phyloP scores from a whole-genome alignment of 1,140 invertebrate species.

The Arion vulgaris region DNA sequence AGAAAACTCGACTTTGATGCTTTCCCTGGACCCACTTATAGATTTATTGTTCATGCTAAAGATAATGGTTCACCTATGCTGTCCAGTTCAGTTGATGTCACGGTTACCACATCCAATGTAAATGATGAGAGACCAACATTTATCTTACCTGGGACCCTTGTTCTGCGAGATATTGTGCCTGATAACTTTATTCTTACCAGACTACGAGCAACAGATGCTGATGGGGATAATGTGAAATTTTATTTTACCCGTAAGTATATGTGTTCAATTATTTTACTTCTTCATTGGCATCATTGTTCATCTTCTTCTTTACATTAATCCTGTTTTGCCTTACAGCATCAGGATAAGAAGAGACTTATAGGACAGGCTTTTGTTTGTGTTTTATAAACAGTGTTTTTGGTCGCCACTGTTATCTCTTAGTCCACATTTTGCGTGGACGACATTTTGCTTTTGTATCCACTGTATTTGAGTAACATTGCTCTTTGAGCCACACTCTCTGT shows the following conservation, averaged over 20 bases:
- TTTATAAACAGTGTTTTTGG: too few relatives aligned
- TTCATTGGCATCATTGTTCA: too few relatives aligned
- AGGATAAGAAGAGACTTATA: too few relatives aligned
- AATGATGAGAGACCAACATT: conserved; percentile 69
- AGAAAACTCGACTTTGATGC: conserved; percentile 38
- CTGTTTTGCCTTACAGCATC: too few relatives aligned
- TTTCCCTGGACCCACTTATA: conserved; percentile 54
- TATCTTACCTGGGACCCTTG: conserved; percentile 84
- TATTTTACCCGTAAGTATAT: conserved; percentile 59
- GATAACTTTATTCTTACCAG: conserved; percentile 92
- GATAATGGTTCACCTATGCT: conserved; percentile 74
- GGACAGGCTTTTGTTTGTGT: too few relatives aligned
- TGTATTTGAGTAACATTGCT: too few relatives aligned
- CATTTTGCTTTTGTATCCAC: too few relatives aligned
- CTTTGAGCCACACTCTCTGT: too few relatives aligned
- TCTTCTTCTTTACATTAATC: too few relatives aligned
- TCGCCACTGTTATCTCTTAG: too few relatives aligned
- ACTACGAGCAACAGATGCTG: conserved; percentile 91
- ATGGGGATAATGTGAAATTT: conserved; percentile 77
- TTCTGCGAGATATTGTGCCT: conserved; percentile 91
- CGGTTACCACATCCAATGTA: conserved; percentile 65
- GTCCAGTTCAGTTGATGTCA: conserved; percentile 82
- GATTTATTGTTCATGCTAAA: conserved; percentile 64
- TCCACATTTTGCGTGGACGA: too few relatives aligned
- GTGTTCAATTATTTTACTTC: not conserved